These are phyloP conservation scores for Campylorhamphus procurvoides DNA, from an alignment of 2,113 vertebrate species.

Conservation along the genomic window DNA sequence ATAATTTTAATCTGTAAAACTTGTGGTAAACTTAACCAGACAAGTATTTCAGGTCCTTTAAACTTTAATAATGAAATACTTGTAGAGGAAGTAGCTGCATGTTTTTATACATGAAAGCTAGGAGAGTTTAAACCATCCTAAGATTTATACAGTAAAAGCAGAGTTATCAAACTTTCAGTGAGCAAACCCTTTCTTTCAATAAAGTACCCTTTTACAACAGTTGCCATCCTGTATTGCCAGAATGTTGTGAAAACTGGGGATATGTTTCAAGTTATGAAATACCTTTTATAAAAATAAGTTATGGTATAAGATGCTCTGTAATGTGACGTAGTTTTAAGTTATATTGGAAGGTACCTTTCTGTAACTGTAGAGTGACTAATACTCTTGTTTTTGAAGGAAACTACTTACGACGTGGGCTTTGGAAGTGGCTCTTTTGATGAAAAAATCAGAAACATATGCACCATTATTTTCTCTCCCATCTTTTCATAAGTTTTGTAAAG, in stretches of 20 bases:
- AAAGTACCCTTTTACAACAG: neutral
- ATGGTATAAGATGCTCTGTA: neutral
- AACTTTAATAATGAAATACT: neutral
- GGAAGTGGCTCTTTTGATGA: slow-evolving; percentile 93
- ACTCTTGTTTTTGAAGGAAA: slow-evolving; percentile 77
- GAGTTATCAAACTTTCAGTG: neutral
- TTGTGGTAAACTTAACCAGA: neutral
- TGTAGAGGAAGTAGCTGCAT: neutral
- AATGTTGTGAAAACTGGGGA: neutral
- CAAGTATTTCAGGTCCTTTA: accelerated
- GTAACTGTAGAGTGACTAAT: neutral
- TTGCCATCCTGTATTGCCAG: neutral
- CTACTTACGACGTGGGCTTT: slow-evolving; percentile 94
- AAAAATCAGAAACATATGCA: slow-evolving; percentile 94
- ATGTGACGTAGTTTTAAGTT: accelerated
- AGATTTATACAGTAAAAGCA: neutral
- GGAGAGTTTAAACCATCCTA: neutral
- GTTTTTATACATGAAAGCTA: neutral
- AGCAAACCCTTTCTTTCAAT: too few relatives aligned
- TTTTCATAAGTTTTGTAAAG: slow-evolving; percentile 95
- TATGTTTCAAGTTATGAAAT: neutral
- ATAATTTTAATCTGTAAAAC: neutral
- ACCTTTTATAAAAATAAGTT: neutral
- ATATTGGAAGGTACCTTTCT: neutral
- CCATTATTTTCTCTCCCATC: slow-evolving; percentile 93